Evolutionary conservation across 2,888 invertebrate species (phyloP).

Genomic region (Malacosoma neustria): DNA sequence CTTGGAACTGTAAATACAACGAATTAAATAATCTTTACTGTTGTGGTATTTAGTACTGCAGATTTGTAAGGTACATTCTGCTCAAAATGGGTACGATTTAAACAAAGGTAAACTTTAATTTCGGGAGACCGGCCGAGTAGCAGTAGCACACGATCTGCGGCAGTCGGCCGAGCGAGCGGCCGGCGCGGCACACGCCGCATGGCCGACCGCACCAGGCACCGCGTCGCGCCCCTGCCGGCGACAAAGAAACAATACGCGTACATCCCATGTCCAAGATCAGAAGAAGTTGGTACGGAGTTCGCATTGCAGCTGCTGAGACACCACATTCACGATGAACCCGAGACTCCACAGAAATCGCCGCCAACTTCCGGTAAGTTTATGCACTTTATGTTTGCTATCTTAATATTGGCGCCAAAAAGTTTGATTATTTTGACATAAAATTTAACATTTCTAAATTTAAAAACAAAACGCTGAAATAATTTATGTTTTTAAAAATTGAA

Average conservation of each 20-base stretch:
- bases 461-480: constrained; percentile 12
- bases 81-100: no score
- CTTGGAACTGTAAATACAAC: no score
- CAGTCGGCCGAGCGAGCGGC: constrained; percentile 22
- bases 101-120: no score
- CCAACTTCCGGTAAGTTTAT: constrained; percentile 42
- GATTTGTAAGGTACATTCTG: no score
- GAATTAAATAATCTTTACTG: no score
- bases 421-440: constrained; percentile 8
- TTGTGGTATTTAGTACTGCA: no score
- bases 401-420: constrained; percentile 33
- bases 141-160: constrained; percentile 33
- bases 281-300: constrained; percentile 67
- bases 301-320: constrained; percentile 45
- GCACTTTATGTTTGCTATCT: constrained; percentile 11
- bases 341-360: constrained; percentile 45
- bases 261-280: constrained; percentile 65
- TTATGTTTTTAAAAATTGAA: no score
- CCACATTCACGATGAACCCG: constrained; percentile 33
- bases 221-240: constrained; percentile 67
- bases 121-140: no score
- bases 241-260: constrained; percentile 68
- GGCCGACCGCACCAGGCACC: constrained; percentile 66
- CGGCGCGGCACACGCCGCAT: constrained; percentile 63
- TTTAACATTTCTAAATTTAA: constrained; percentile 1